Evolutionary conservation across 2,113 vertebrate genomes (phyloP).

Genomic region (Natator depressus): DNA sequence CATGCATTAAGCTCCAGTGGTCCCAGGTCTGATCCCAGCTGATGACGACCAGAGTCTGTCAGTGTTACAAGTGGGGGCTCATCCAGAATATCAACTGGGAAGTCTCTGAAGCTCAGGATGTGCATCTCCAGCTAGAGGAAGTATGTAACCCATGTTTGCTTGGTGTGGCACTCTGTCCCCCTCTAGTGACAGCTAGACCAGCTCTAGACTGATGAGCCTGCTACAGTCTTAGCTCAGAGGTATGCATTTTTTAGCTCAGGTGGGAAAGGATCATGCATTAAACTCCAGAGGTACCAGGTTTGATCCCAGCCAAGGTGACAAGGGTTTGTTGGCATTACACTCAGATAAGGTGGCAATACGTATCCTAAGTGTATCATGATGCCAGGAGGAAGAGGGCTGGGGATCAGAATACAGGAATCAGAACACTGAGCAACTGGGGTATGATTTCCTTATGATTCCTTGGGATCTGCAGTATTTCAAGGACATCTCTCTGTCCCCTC

Average conservation of each 20-base stretch:
- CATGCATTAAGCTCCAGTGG: background rate
- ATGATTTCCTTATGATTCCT: background rate
- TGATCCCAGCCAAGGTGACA: background rate
- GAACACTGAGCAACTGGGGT: background rate
- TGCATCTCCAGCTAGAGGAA: background rate
- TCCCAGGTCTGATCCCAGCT: background rate
- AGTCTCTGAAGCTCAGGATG: background rate
- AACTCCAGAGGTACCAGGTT: background rate
- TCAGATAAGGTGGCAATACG: background rate
- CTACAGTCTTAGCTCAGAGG: background rate
- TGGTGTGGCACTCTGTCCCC: background rate
- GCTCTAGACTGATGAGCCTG: background rate
- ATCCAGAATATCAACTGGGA: background rate
- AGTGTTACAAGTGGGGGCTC: background rate
- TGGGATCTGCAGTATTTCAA: background rate
- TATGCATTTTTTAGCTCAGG: background rate
- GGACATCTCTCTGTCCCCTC: background rate
- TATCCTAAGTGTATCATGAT: background rate
- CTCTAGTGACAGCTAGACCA: background rate
- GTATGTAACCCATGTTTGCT: background rate
- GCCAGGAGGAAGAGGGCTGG: background rate
- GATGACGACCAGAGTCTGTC: background rate
- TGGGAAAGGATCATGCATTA: background rate
- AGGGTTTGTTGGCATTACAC: background rate
- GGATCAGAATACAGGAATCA: slow-evolving; percentile 19